A percentile compares a stretch with the other conserved stretches of the same genome.
These are phyloP conservation scores for Propithecus deckenii DNA, from an alignment of 2,797 vertebrate genomes.

Conservation along the genomic window DNA sequence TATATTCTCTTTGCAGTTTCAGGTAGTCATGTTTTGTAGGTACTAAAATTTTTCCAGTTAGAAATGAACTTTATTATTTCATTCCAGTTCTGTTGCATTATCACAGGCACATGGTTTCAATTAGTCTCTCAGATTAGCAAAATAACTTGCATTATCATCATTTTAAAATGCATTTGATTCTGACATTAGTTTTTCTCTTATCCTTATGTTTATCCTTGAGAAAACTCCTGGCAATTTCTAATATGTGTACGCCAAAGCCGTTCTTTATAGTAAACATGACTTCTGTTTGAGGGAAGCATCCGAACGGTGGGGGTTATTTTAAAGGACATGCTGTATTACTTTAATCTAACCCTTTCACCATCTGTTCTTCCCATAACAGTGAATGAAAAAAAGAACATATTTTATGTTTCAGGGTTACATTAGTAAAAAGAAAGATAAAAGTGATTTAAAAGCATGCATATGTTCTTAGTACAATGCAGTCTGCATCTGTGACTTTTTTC, in stretches of 20 bases:
- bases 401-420: slow-evolving; percentile 90
- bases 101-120: slow-evolving; percentile 29
- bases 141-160: slow-evolving; percentile 65
- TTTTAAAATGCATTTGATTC: slow-evolving; percentile 64
- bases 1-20: neutral
- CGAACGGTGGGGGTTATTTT: slow-evolving; percentile 85
- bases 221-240: slow-evolving; percentile 68
- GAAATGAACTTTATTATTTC: slow-evolving; percentile 18
- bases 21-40: slow-evolving; percentile 19
- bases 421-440: slow-evolving; percentile 90
- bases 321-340: slow-evolving; percentile 87
- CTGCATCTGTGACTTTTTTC: slow-evolving; percentile 84
- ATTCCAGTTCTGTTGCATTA: neutral
- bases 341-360: slow-evolving; percentile 88
- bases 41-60: slow-evolving; percentile 5
- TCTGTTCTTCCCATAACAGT: slow-evolving; percentile 87
- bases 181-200: slow-evolving; percentile 54
- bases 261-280: slow-evolving; percentile 81
- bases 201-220: slow-evolving; percentile 38
- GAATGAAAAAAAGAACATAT: slow-evolving; percentile 85
- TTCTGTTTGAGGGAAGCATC: slow-evolving; percentile 79
- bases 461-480: slow-evolving; percentile 84
- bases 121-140: slow-evolving; percentile 38
- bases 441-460: slow-evolving; percentile 90
- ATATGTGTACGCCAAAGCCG: slow-evolving; percentile 50